Evolutionary conservation across 1,140 invertebrate species (phyloP).

Genomic region (Halesus radiatus): DNA sequence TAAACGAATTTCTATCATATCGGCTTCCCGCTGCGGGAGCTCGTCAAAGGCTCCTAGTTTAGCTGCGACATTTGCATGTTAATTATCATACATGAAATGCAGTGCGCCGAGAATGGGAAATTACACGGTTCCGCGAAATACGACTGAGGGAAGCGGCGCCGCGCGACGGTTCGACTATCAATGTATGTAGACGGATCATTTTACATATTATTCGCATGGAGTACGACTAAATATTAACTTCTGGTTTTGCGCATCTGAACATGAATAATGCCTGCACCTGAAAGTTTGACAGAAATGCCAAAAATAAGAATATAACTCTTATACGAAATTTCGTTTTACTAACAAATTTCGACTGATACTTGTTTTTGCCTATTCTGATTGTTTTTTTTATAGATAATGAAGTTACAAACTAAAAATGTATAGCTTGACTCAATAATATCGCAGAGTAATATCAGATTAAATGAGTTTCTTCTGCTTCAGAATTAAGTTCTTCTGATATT

Average conservation of each 20-base stretch:
- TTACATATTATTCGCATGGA: too few species aligned
- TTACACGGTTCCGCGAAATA: slow-evolving; percentile 29
- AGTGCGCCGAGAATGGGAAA: slow-evolving; percentile 35
- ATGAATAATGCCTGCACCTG: slow-evolving; percentile 2
- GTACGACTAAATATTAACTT: slow-evolving; percentile 45
- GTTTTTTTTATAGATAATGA: too few species aligned
- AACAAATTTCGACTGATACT: too few species aligned
- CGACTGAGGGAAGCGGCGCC: neutral
- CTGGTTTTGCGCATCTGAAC: neutral
- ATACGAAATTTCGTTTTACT: too few species aligned
- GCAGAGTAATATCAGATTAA: too few species aligned
- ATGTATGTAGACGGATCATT: slow-evolving; percentile 17
- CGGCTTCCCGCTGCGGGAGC: neutral
- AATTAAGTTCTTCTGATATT: too few species aligned
- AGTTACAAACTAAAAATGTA: too few species aligned
- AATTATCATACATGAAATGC: slow-evolving; percentile 55
- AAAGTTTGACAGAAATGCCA: neutral
- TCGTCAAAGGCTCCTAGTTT: slow-evolving; percentile 40
- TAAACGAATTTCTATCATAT: too few species aligned
- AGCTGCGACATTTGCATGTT: slow-evolving; percentile 52
- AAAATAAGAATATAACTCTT: too few species aligned
- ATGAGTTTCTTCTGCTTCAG: too few species aligned
- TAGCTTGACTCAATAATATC: too few species aligned
- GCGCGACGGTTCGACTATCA: slow-evolving; percentile 44
- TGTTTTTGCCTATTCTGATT: too few species aligned